Conservation (phyloP, 1,140 invertebrate genomes). For the Papilio xuthus region DNA sequence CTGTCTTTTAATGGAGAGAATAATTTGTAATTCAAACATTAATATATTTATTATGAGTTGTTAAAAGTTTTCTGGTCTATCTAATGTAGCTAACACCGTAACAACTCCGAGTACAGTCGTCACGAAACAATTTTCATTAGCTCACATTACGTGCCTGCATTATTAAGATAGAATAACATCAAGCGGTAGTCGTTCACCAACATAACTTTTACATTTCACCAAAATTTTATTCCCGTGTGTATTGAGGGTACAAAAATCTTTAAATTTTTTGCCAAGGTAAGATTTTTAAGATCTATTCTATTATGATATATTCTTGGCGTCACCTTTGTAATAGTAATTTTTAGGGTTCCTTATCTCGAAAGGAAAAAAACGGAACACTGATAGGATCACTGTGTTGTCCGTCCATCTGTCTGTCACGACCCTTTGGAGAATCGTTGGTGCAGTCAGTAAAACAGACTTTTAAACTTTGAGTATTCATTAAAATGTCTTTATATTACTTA, state of each 20-base stretch:
- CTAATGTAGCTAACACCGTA: slow-evolving; percentile 51
- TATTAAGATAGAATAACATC: slow-evolving; percentile 57
- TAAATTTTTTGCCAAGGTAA: background rate
- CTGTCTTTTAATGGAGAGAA: too few species aligned
- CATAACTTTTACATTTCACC: slow-evolving; percentile 64
- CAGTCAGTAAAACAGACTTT: too few species aligned
- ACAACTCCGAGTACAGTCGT: slow-evolving; percentile 53
- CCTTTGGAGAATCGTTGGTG: too few species aligned
- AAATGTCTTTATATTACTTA: too few species aligned
- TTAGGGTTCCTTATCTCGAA: too few species aligned
- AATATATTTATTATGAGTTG: slow-evolving; percentile 9
- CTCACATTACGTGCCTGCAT: slow-evolving; percentile 63
- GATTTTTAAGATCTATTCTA: too few species aligned
- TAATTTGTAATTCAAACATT: background rate
- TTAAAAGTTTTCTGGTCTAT: slow-evolving; percentile 44
- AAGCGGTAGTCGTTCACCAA: slow-evolving; percentile 48
- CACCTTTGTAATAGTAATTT: too few species aligned
- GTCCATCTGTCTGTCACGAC: too few species aligned
- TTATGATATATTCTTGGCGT: too few species aligned
- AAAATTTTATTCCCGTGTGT: slow-evolving; percentile 39
- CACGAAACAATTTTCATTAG: slow-evolving; percentile 71
- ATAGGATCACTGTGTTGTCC: too few species aligned
- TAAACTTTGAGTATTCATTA: too few species aligned
- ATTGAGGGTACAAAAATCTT: background rate
- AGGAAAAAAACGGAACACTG: too few species aligned